phyloP scores from a whole-genome alignment of 2,113 vertebrate genomes.

The Clinocottus analis region DNA sequence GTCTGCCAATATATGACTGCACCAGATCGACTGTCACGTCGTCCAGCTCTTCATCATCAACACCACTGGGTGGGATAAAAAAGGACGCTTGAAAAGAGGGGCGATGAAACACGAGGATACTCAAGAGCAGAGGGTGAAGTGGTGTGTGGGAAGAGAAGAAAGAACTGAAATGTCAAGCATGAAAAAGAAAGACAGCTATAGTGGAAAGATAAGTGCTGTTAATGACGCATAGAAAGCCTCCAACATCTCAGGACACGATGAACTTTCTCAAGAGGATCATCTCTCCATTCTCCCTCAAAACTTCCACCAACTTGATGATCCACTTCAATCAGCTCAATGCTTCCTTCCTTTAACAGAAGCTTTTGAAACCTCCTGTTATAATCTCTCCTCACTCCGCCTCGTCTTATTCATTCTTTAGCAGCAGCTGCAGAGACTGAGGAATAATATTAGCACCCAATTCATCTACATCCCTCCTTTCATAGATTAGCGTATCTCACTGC shows the following conservation, averaged over 20 bases:
- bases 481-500: conserved; percentile 20
- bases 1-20: not conserved
- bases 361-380: conserved; percentile 30
- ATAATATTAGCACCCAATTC: conserved; percentile 64
- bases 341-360: conserved; percentile 23
- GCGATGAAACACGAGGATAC: conserved; percentile 22
- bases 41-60: conserved; percentile 18
- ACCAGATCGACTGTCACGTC: conserved; percentile 12
- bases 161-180: conserved; percentile 5
- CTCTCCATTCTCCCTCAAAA: conserved; percentile 19
- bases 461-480: conserved; percentile 34
- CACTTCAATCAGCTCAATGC: not conserved
- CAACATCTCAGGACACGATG: conserved; percentile 28
- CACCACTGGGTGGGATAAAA: conserved; percentile 35
- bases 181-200: conserved; percentile 17
- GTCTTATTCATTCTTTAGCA: conserved; percentile 29
- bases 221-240: conserved; percentile 2
- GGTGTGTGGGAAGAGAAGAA: conserved; percentile 12
- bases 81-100: conserved; percentile 29
- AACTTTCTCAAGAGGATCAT: conserved; percentile 19
- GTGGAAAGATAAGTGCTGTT: conserved; percentile 18
- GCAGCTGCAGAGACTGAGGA: conserved; percentile 53
- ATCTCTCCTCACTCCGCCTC: conserved; percentile 23
- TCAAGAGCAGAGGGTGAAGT: conserved; percentile 36
- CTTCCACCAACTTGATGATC: conserved; percentile 28